Base-by-base conservation (phyloP, 2,797 vertebrate species). In the Sebastes cheni region DNA sequence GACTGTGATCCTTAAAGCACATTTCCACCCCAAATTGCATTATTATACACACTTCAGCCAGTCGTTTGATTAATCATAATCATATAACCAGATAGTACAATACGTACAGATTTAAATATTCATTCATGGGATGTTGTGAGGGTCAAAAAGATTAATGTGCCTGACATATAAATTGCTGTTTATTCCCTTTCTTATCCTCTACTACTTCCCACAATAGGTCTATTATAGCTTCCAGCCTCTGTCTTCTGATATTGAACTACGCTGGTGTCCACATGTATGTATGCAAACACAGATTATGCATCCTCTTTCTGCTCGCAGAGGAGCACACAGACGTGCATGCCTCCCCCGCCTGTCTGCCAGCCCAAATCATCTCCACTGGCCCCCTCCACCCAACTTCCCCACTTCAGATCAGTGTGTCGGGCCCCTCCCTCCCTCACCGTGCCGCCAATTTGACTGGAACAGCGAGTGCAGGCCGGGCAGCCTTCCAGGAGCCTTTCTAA, bases 391-490 rank as follows among this genome's bases (percentile, higher is more conserved):
- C 30, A 73, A 42, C 65, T 58, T 60, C 80, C 16, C 59, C 81
- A 60, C 74, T 69, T 79, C 73, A 85, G 62, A 75, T 61, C 66
- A 32, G 39, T 62, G 56, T 62, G 22, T 29, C 22, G 7, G 46
- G 61, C 74, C 59, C 77, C 76, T 52, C 78, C 88, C 83, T 81
- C 95, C 94, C 93, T 91, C 86, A 88, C 84, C 73, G 72, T 85
- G 83, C 93, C 93, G 93, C 95, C 96, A 97, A 91, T 93, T 91
- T 92, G 91, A 92, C 91, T 96, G 95, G 89, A 89, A 91, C 85
- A 87, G 83, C 89, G 73, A 88, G 88, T 92, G 86, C 79, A 94
- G 95, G 86, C 87, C 86, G 92, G 96, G 94, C 92, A 93, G 91
- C 65, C 86, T 89, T 95, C 92, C 91, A 97, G 95, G 94, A 97